A percentile compares a stretch with the other conserved stretches of the same genome.
phyloP scores from a whole-genome alignment of 37 sponge, comb jelly and placozoan species.

The Aplysina aerophoba region DNA sequence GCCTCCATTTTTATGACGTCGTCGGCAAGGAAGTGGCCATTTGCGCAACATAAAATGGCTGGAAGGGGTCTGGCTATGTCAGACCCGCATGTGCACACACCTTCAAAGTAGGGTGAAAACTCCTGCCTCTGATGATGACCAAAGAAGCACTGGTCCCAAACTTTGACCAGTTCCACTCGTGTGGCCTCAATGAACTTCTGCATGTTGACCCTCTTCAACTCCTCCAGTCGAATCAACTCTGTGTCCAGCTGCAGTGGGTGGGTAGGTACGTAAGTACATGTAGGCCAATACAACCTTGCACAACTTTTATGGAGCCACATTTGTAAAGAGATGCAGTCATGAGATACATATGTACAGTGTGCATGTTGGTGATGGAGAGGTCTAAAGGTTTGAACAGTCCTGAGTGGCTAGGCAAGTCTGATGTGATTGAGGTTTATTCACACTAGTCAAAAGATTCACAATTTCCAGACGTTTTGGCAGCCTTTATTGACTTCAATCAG shows the following conservation, averaged over 20 bases:
- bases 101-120: slow-evolving; percentile 65
- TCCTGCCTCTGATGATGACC: slow-evolving; percentile 68
- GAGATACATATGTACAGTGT: background rate
- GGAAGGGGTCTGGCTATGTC: too few relatives aligned
- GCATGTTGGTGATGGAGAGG: too few relatives aligned
- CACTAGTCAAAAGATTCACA: too few relatives aligned
- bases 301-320: background rate
- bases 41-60: too few relatives aligned
- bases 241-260: slow-evolving; percentile 41
- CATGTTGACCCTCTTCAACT: slow-evolving; percentile 73
- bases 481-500: too few relatives aligned
- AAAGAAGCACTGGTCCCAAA: slow-evolving; percentile 83
- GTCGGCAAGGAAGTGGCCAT: too few relatives aligned
- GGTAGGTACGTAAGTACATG: background rate
- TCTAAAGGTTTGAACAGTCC: too few relatives aligned
- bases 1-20: too few relatives aligned
- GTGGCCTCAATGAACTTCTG: slow-evolving; percentile 71
- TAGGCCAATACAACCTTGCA: background rate
- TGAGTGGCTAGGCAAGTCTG: too few relatives aligned
- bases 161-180: slow-evolving; percentile 63
- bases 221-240: slow-evolving; percentile 70
- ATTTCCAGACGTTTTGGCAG: too few relatives aligned
- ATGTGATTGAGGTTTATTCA: too few relatives aligned
- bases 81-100: background rate
- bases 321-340: background rate